Percentiles rank a stretch among this genome's conserved stretches.
phyloP scores from a whole-genome alignment of 1,140 invertebrate species.

The Physella acuta region DNA sequence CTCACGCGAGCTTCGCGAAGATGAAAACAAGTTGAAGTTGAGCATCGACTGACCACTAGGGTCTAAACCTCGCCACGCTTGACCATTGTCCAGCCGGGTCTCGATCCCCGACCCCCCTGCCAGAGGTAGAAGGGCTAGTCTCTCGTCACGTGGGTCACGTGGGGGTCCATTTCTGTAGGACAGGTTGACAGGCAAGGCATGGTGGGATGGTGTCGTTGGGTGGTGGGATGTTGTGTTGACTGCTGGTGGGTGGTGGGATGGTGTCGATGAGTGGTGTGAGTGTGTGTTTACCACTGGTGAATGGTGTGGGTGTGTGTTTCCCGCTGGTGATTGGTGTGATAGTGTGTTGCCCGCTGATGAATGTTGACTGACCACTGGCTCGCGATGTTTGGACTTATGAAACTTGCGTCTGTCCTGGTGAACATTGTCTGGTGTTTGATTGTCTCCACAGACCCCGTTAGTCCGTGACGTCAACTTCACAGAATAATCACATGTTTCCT shows the following conservation, averaged over 20 bases:
- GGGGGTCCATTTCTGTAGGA: background rate
- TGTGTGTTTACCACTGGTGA: no score
- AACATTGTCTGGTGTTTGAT: no score
- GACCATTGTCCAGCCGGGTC: background rate
- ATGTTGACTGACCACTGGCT: background rate
- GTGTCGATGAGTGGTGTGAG: no score
- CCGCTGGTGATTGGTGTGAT: background rate
- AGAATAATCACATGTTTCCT: no score
- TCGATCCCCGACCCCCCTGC: background rate
- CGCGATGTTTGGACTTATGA: no score
- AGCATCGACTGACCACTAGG: conserved; percentile 5
- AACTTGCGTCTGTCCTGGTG: no score
- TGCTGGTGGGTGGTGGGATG: no score
- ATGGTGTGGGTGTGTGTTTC: no score
- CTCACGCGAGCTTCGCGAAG: background rate
- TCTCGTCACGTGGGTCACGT: background rate
- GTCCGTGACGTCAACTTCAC: no score
- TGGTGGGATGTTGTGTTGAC: no score
- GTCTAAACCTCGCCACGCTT: background rate
- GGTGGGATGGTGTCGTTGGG: no score
- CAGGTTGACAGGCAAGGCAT: background rate
- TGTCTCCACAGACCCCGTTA: no score
- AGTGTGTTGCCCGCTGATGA: background rate
- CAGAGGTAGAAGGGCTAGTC: background rate
- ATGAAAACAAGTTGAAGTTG: conserved; percentile 6